Base-by-base conservation (phyloP, 2,888 invertebrate genomes). In the Archaeoteleia sp. region DNA sequence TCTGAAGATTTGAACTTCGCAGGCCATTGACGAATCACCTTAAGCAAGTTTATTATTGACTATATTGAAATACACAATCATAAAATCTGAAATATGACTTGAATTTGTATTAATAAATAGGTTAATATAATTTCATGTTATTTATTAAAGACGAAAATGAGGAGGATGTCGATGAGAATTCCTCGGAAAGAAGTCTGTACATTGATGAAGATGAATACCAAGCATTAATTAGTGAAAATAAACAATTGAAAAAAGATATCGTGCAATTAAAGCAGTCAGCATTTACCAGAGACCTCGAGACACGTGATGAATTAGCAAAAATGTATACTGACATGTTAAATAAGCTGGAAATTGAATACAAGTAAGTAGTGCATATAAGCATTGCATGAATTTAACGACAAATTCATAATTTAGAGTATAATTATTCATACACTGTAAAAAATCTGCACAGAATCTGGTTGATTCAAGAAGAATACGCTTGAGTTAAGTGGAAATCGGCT, bases 281-380 rank as follows among this genome's bases (percentile, higher is more conserved):
- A 13, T 53, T 83, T 1, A 66, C 66, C 6, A 75, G 73, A 12
- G 85, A 85, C 57, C 51, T 82, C 2, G 61, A 80, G 58, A 84
- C 78, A 17, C 82, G 85, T 0, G 74, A 79, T 8, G 84, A 85
- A 74, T 67, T 85, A 75, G 71, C 80, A 1, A 75, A 80, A 5
- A 76, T 73, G 42, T 83, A 81, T 10, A 70, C 73, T 1, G 63
- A 67, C 29, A 80, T 83, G 70, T 78, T 85, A 70, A 74, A 77
- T n/a, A 72, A 78, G 34, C 48, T 81, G 23, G 83, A 85, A 51
- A 6, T 32, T 0, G 74, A 82, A 51, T 82, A 79, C 77, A 81
- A 78, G 79, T 78, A 73, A 30, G 74, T 70, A 34, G 10, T 23
- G 4, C 23, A 7, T 23, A 23, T 23, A 34, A 13, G n/a, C n/a